These are phyloP conservation scores for Dendronephthya gigantea DNA, from an alignment of 64 coral and sea anemone genomes.

Conservation along the genomic window DNA sequence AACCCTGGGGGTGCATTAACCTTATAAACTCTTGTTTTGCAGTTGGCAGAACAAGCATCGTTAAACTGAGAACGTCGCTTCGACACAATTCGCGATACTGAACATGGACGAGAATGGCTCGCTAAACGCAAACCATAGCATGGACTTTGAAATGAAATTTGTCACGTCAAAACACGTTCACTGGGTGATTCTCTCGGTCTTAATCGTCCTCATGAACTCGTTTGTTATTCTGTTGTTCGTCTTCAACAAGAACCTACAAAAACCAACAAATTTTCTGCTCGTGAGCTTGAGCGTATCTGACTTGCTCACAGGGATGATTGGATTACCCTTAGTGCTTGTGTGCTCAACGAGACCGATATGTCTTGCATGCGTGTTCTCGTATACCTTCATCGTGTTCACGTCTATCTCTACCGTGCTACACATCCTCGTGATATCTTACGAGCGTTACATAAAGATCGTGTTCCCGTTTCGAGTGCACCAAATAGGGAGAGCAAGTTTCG, in stretches of 20 bases:
- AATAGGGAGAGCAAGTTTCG: not conserved
- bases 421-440: constrained; percentile 33
- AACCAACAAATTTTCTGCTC: constrained; percentile 16
- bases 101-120: too few species aligned
- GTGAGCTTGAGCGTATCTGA: constrained; percentile 27
- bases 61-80: too few species aligned
- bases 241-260: constrained; percentile 21
- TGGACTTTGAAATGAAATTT: not conserved
- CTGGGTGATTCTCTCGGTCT: not conserved
- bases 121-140: too few species aligned
- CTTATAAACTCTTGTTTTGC: too few species aligned
- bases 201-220: constrained; percentile 8
- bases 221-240: constrained; percentile 25
- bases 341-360: not conserved
- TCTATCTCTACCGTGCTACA: constrained; percentile 40
- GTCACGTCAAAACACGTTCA: not conserved
- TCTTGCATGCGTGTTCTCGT: constrained; percentile 1
- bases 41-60: too few species aligned
- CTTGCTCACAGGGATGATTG: constrained; percentile 24
- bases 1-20: too few species aligned
- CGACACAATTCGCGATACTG: too few species aligned
- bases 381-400: constrained; percentile 9
- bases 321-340: constrained; percentile 22
- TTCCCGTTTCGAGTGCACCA: not conserved
- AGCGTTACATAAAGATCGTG: constrained; percentile 34